These are phyloP conservation scores for Drosophila kambysellisi DNA, from an alignment of 2,888 invertebrate species.

Conservation along the genomic window DNA sequence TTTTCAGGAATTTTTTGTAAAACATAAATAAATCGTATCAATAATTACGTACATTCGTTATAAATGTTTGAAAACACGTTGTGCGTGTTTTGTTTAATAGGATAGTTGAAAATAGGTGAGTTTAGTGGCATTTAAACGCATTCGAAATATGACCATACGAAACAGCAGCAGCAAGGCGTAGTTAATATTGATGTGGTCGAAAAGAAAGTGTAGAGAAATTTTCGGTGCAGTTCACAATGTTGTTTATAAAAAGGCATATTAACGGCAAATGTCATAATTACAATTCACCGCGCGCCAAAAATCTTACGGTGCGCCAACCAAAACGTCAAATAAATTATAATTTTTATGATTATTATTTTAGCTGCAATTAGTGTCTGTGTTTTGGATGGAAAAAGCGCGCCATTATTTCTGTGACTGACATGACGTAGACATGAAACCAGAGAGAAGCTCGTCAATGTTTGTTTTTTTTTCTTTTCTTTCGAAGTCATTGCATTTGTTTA, in stretches of 20 bases:
- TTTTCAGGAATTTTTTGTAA: conserved; percentile 70
- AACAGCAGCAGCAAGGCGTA: conserved; percentile 66
- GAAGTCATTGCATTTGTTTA: conserved; percentile 63
- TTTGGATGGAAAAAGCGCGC: conserved; percentile 81
- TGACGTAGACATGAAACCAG: conserved; percentile 78
- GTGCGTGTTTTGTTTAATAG: conserved; percentile 73
- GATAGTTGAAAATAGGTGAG: conserved; percentile 79
- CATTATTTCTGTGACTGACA: conserved; percentile 71
- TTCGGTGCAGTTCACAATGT: conserved; percentile 71
- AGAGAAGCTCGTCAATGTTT: conserved; percentile 37
- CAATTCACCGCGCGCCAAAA: conserved; percentile 39
- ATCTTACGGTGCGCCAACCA: conserved; percentile 21
- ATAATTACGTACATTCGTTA: conserved; percentile 70
- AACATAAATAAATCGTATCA: conserved; percentile 60
- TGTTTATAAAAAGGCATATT: conserved; percentile 58
- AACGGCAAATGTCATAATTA: conserved; percentile 35
- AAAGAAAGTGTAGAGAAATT: conserved; percentile 85
- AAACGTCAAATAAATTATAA: conserved; percentile 22
- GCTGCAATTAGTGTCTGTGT: conserved; percentile 46
- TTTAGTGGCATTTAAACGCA: conserved; percentile 73
- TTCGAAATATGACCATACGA: conserved; percentile 61
- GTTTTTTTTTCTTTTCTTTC: conserved; percentile 41
- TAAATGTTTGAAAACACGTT: conserved; percentile 79
- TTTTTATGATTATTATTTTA: conserved; percentile 40
- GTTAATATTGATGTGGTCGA: conserved; percentile 76